Conservation (phyloP, 2,888 invertebrate genomes). For the Temnothorax rugatulus region DNA sequence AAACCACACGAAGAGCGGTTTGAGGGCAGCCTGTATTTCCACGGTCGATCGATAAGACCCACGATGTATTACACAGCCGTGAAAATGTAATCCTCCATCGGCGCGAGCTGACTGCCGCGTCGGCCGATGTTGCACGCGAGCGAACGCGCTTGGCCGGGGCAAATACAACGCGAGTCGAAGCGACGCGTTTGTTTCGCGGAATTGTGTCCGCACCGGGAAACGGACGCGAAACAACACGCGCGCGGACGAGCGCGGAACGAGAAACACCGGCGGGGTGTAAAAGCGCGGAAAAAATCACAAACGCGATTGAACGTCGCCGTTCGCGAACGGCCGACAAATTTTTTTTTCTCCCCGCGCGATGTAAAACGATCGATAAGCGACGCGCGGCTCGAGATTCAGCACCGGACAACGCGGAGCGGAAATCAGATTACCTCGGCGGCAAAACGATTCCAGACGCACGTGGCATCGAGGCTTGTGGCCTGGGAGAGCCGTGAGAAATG, state of each 20-base stretch:
- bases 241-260: constrained; percentile 21
- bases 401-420: constrained; percentile 37
- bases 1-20: background rate
- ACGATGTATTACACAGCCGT: constrained; percentile 39
- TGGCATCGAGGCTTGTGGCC: background rate
- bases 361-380: constrained; percentile 42
- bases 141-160: constrained; percentile 67
- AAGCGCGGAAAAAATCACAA: constrained; percentile 64
- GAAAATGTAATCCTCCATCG: constrained; percentile 45
- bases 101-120: constrained; percentile 19
- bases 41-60: constrained; percentile 44
- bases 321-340: constrained; percentile 49
- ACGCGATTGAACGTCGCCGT: constrained; percentile 61
- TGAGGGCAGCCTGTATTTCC: constrained; percentile 1
- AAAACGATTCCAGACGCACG: constrained; percentile 19
- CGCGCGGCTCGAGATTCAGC: constrained; percentile 38
- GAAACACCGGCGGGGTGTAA: constrained; percentile 63
- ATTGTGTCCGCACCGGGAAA: constrained; percentile 29
- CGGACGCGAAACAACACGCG: constrained; percentile 30
- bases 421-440: constrained; percentile 32
- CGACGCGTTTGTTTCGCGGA: constrained; percentile 67
- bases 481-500: constrained; percentile 66
- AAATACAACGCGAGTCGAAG: constrained; percentile 61
- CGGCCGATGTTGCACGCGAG: constrained; percentile 54
- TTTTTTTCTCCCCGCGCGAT: background rate